A percentile compares a stretch with the other conserved stretches of the same genome.
Evolutionary conservation across 2,113 vertebrate genomes (phyloP).

Genomic region (Laticauda colubrina): DNA sequence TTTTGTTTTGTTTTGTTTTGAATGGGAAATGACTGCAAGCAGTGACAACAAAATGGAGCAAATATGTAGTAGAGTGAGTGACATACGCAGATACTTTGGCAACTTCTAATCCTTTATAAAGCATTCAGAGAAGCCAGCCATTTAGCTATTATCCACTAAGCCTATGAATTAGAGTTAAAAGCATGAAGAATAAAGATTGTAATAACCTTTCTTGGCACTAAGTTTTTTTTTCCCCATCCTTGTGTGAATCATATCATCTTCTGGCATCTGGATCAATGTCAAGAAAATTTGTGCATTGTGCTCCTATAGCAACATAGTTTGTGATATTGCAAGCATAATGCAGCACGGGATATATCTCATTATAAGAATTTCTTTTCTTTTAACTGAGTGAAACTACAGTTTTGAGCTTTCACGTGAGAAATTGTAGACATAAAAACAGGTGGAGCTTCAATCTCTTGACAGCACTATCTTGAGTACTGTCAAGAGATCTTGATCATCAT

Average conservation of each 20-base stretch:
- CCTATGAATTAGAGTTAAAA: background rate
- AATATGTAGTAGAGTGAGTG: background rate
- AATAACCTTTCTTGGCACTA: background rate
- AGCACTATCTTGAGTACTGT: background rate
- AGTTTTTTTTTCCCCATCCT: background rate
- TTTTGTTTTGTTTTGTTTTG: background rate
- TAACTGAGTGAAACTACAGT: background rate
- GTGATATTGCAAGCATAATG: background rate
- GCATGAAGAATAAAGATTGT: background rate
- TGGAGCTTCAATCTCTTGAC: background rate
- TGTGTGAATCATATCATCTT: background rate
- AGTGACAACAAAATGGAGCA: background rate
- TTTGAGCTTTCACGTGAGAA: background rate
- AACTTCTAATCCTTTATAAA: background rate
- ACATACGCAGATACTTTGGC: background rate
- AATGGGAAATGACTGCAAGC: background rate
- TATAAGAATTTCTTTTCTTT: background rate
- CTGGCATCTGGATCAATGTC: background rate
- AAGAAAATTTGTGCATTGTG: background rate
- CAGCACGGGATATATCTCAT: background rate
- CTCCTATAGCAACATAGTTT: background rate
- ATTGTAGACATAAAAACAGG: background rate
- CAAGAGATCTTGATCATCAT: background rate
- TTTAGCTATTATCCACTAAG: background rate
- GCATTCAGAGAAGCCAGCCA: background rate